Base-by-base conservation (phyloP, 2,797 vertebrate species). In the Merluccius polli region DNA sequence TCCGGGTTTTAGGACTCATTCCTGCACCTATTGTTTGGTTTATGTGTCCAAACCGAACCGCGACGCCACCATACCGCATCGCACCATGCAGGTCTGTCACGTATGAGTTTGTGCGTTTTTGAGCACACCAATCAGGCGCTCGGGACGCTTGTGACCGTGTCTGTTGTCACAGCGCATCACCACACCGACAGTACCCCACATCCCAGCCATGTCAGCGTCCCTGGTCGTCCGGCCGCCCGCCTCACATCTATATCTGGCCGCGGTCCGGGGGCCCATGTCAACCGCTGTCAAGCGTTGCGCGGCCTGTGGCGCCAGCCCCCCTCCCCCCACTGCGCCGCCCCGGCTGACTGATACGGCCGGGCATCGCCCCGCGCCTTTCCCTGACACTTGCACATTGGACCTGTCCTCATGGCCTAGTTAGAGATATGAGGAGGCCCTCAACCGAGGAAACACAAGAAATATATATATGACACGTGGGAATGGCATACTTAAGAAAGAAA, bases 261-360 rank as follows among this genome's bases (percentile, higher is more conserved):
- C 70, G 76, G 84, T 89, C 87, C 77, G 76, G 33, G 33, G 80
- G 83, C 77, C 86, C 75, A 79, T 90, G 88, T 89, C 90, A 92
- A 87, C 82, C 84, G 87, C 89, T 91, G 89, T 91, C 86, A 90
- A 91, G 86, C 78, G 81, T 78, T 82, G 73, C 13, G 41, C 84
- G 75, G 87, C 90, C 87, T 78, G 78, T 84, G 85, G 86, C 36
- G 9, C 2, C 36, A 10, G 35, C 36, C 35, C 6, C 35, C 6
- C 35, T 73, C 81, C 84, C 81, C 83, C 86, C 87, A 88, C 87
- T 75, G 81, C 68, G 78, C 75, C 77, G 85, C 83, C 81, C 77
- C 67, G 70, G 76, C 79, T 89, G 87, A 88, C 84, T 88, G 86
- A 90, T 90, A 81, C 83, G 88, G 86, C 85, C 85, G 87, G 87